Conservation (phyloP, 2,113 vertebrate genomes). For the Myotis lucifugus region DNA sequence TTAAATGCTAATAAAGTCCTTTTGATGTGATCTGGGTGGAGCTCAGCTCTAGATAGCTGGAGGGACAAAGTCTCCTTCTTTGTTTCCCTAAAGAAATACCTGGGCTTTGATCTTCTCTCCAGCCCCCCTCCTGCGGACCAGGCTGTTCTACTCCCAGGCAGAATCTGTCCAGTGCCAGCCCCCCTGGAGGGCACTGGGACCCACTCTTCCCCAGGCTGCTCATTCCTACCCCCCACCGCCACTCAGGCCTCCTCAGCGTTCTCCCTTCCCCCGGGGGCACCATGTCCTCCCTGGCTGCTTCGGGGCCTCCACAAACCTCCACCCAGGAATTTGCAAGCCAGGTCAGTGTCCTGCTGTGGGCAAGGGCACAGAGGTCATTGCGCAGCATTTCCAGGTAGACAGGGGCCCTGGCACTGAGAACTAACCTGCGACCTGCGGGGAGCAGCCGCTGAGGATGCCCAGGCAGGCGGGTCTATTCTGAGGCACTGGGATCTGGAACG, state of each 20-base stretch:
- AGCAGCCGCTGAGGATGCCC: not conserved
- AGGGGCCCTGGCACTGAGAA: not conserved
- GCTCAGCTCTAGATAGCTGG: not conserved
- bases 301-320: constrained; percentile 59
- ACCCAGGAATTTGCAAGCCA: constrained; percentile 68
- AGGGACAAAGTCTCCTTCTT: not conserved
- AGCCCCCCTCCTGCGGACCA: not conserved
- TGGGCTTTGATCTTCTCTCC: not conserved
- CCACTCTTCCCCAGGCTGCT: not conserved
- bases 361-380: constrained; percentile 19
- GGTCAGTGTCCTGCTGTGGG: constrained; percentile 63
- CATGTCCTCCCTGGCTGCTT: constrained; percentile 53
- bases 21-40: not conserved
- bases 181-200: not conserved
- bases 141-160: not conserved
- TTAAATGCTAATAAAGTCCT: not conserved
- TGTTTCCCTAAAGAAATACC: not conserved
- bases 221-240: not conserved
- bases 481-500: not conserved
- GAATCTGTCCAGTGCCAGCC: not conserved
- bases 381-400: constrained; percentile 33
- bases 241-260: not conserved
- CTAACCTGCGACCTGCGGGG: not conserved
- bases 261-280: not conserved
- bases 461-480: not conserved